Conservation (phyloP, 2,113 vertebrate species). For the Corythoichthys intestinalis region DNA sequence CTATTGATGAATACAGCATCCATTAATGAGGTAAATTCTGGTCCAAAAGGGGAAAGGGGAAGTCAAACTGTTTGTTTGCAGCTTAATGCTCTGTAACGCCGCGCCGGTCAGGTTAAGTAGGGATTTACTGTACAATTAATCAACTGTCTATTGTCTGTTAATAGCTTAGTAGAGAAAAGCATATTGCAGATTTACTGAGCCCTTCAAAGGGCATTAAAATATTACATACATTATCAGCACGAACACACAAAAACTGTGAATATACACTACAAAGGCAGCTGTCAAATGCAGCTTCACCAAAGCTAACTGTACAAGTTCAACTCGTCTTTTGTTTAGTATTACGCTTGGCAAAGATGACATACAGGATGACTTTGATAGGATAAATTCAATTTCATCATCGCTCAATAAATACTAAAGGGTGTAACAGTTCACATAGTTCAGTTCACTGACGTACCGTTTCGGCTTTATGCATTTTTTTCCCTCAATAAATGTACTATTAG, state of each 20-base stretch:
- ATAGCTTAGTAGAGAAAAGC: conserved; percentile 50
- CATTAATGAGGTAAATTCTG: background rate
- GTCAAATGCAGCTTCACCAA: background rate
- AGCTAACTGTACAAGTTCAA: background rate
- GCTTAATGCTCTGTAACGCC: conserved; percentile 11
- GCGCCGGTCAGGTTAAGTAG: conserved; percentile 53
- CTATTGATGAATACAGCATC: background rate
- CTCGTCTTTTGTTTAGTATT: too few relatives aligned
- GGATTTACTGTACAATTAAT: conserved; percentile 61
- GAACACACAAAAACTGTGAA: conserved; percentile 10
- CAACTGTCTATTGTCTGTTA: conserved; percentile 65
- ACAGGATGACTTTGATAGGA: too few relatives aligned
- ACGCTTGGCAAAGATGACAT: too few relatives aligned
- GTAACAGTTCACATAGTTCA: too few relatives aligned
- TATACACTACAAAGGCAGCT: background rate
- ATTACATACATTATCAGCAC: conserved; percentile 23
- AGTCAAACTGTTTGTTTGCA: background rate
- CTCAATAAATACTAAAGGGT: too few relatives aligned
- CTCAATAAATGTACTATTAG: too few relatives aligned
- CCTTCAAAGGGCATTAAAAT: conserved; percentile 51
- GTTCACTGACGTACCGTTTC: too few relatives aligned
- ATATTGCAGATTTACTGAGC: conserved; percentile 64
- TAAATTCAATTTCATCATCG: too few relatives aligned
- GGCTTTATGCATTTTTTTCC: too few relatives aligned
- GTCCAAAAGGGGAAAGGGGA: background rate